Conservation (phyloP, 1,140 invertebrate genomes). For the Ladona fulva region DNA sequence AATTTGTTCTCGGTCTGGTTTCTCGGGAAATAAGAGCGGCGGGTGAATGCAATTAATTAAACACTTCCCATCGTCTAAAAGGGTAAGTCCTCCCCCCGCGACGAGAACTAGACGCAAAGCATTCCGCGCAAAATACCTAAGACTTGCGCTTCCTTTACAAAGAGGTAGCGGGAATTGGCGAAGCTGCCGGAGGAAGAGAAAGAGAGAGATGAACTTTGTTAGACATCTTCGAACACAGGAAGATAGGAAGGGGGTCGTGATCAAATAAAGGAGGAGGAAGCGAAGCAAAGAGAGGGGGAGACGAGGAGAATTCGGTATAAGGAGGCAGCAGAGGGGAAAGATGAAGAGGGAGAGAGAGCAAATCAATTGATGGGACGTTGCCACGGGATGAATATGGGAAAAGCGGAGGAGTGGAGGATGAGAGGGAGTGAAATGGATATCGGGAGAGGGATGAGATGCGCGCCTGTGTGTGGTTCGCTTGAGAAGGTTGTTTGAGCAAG, state of each 20-base stretch:
- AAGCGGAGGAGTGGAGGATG: not conserved
- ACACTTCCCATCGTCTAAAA: too few relatives aligned
- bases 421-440: not conserved
- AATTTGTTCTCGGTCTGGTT: too few relatives aligned
- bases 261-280: not conserved
- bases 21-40: too few relatives aligned
- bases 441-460: not conserved
- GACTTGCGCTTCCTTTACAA: too few relatives aligned
- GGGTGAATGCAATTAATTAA: too few relatives aligned
- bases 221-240: constrained; percentile 3
- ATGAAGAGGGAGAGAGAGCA: not conserved
- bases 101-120: too few relatives aligned
- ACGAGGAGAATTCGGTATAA: not conserved
- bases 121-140: too few relatives aligned
- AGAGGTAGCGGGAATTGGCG: too few relatives aligned
- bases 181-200: not conserved
- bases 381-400: constrained; percentile 3
- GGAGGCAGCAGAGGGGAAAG: not conserved
- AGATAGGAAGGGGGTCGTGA: not conserved
- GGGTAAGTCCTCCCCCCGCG: too few relatives aligned
- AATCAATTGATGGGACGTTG: constrained; percentile 2
- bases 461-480: not conserved
- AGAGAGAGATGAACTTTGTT: constrained; percentile 8
- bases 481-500: constrained; percentile 8
- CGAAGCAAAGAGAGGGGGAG: not conserved